phyloP scores from a whole-genome alignment of 2,888 invertebrate genomes.

The Ennomos erosarius region DNA sequence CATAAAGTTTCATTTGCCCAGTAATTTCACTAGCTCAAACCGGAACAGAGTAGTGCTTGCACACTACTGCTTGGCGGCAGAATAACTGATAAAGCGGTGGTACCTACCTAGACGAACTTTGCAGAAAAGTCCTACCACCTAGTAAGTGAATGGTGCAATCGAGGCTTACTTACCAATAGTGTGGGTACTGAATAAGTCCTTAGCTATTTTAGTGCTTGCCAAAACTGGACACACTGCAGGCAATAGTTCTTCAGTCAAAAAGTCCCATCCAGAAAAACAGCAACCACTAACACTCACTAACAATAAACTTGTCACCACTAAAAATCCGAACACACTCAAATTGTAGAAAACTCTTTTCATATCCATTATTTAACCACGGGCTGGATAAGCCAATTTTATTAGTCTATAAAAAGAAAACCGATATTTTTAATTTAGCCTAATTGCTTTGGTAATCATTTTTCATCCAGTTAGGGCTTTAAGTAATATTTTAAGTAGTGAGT shows the following conservation, averaged over 20 bases:
- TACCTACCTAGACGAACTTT: too few species aligned
- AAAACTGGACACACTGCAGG: conserved; percentile 65
- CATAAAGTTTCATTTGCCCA: too few species aligned
- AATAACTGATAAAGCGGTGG: too few species aligned
- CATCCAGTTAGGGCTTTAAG: conserved; percentile 7
- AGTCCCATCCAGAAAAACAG: conserved; percentile 66
- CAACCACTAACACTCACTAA: conserved; percentile 56
- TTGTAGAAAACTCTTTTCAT: conserved; percentile 47
- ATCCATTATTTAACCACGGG: conserved; percentile 44
- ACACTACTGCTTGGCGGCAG: too few species aligned
- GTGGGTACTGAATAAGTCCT: conserved; percentile 59
- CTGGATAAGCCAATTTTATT: conserved; percentile 34
- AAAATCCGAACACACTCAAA: conserved; percentile 46
- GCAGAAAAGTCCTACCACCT: too few species aligned
- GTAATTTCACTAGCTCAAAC: too few species aligned
- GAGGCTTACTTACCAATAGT: conserved; percentile 56
- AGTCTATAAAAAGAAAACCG: conserved; percentile 20
- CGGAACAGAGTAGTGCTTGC: too few species aligned
- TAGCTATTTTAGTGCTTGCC: conserved; percentile 56
- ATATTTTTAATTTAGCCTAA: conserved; percentile 28
- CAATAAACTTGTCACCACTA: conserved; percentile 49
- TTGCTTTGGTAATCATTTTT: conserved; percentile 7
- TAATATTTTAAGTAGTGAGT: conserved; percentile 23
- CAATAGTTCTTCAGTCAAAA: conserved; percentile 63
- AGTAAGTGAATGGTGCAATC: too few species aligned